These are phyloP conservation scores for Neosilurus mollespiculum DNA, from an alignment of 2,797 vertebrate genomes.

Conservation along the genomic window DNA sequence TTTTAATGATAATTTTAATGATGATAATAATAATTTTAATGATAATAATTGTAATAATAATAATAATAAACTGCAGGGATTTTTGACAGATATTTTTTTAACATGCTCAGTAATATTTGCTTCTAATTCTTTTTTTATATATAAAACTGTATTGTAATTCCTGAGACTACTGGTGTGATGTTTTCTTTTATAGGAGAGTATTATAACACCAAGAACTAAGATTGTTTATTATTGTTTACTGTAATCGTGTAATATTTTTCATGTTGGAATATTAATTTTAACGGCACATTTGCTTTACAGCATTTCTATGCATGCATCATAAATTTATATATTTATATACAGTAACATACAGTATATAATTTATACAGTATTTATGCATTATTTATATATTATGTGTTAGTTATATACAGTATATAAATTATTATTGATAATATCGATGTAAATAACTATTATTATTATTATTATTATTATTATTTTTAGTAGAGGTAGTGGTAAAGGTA, in stretches of 20 bases:
- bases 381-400: too few relatives aligned
- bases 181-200: background rate
- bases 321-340: too few relatives aligned
- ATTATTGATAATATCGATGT: background rate
- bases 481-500: background rate
- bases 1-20: too few relatives aligned
- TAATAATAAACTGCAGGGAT: too few relatives aligned
- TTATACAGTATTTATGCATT: too few relatives aligned
- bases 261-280: background rate
- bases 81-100: too few relatives aligned
- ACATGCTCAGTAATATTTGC: background rate
- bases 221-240: background rate
- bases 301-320: background rate
- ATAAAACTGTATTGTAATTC: background rate
- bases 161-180: background rate
- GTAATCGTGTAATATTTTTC: background rate
- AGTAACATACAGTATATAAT: too few relatives aligned
- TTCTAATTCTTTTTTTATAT: too few relatives aligned
- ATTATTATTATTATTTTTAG: background rate
- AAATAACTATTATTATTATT: background rate
- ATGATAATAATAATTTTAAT: too few relatives aligned
- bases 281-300: background rate
- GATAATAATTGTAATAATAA: too few relatives aligned
- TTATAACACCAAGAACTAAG: background rate
- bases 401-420: too few relatives aligned